Evolutionary conservation across 2,888 invertebrate genomes (phyloP).

Genomic region (Ommatoiulus sabulosus): DNA sequence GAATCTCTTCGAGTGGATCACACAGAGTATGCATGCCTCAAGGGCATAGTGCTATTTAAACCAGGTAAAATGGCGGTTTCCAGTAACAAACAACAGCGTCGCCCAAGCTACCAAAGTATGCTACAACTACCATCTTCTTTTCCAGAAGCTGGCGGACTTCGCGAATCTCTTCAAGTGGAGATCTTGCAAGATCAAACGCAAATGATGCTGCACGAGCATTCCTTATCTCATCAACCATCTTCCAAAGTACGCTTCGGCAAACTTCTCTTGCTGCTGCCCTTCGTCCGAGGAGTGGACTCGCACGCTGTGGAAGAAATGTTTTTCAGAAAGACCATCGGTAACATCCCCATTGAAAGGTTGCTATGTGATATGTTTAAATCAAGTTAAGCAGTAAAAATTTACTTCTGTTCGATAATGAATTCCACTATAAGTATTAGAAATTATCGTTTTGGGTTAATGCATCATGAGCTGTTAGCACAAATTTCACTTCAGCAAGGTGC

Average conservation of each 20-base stretch:
- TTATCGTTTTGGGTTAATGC: not conserved
- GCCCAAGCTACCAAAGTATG: not conserved
- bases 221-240: slow-evolving; percentile 64
- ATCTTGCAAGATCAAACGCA: slow-evolving; percentile 84
- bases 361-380: slow-evolving; percentile 75
- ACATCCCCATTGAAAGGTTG: slow-evolving; percentile 78
- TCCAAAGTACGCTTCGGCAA: slow-evolving; percentile 76
- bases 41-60: slow-evolving; percentile 83
- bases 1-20: slow-evolving; percentile 78
- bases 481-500: too few relatives aligned
- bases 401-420: not conserved
- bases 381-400: slow-evolving; percentile 55
- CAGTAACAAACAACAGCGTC: not conserved
- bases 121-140: slow-evolving; percentile 53
- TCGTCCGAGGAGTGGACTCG: slow-evolving; percentile 72
- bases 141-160: slow-evolving; percentile 75
- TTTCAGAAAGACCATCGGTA: slow-evolving; percentile 82
- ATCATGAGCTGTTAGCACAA: not conserved
- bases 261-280: slow-evolving; percentile 79
- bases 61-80: slow-evolving; percentile 73
- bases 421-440: not conserved
- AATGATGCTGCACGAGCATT: slow-evolving; percentile 80
- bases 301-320: slow-evolving; percentile 77
- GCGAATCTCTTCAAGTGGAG: slow-evolving; percentile 73
- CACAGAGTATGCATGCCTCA: slow-evolving; percentile 87